Conservation (phyloP, 2,888 invertebrate genomes). For the Melanophora roralis region DNA sequence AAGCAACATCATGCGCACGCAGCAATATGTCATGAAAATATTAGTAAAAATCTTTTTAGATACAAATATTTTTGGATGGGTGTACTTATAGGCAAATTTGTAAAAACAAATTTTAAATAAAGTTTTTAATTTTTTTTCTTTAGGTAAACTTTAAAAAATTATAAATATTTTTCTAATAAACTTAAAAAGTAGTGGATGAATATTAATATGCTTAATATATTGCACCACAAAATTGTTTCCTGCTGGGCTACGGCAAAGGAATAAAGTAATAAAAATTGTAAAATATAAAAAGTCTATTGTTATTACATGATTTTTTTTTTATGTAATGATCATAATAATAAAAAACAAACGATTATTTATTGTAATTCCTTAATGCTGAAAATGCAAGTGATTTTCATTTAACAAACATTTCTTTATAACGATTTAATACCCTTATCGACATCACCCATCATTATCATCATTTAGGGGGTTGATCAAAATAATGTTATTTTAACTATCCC, state of each 20-base stretch:
- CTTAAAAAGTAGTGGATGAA: no score
- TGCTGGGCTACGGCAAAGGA: neutral
- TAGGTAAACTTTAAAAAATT: no score
- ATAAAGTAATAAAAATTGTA: conserved; percentile 23
- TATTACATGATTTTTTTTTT: neutral
- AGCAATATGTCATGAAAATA: no score
- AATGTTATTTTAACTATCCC: neutral
- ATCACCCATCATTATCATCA: conserved; percentile 16
- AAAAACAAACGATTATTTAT: conserved; percentile 47
- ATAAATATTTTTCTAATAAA: no score
- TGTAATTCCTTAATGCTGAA: conserved; percentile 68
- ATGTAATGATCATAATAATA: conserved; percentile 16
- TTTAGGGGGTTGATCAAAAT: conserved; percentile 2
- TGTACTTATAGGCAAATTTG: no score
- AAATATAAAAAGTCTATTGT: conserved; percentile 18
- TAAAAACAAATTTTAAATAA: no score
- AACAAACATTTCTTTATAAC: conserved; percentile 58
- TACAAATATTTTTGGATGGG: no score
- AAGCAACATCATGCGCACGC: no score
- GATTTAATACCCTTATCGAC: conserved; percentile 48
- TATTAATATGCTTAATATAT: neutral
- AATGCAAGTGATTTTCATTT: conserved; percentile 71
- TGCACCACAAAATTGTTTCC: neutral
- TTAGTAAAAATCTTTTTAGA: no score
- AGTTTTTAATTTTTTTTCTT: no score